Base-by-base conservation (phyloP, 2,888 invertebrate genomes). In the Melikaiella ostensackeni region DNA sequence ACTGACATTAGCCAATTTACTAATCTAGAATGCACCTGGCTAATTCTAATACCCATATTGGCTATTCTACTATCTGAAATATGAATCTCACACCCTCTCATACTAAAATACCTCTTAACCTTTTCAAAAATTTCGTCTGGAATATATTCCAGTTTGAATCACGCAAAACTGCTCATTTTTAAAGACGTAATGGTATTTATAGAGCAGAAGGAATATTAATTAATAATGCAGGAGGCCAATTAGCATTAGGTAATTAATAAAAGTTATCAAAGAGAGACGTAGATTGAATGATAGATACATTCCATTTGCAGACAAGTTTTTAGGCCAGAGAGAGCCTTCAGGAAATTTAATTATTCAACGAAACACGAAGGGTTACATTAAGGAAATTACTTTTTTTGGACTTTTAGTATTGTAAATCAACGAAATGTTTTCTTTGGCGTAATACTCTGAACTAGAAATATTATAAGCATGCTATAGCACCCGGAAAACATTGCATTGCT, bases 1-100 rank as follows among this genome's bases (percentile, higher is more conserved):
- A 80, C 77, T 77, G 80, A 79, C 77, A 79, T 80, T 80, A 79
- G 79, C 74, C 75, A 64, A 77, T 80, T 77, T 61, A 75, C 77
- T 77, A 78, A 78, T 78, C 75, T 66, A 74, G 75, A 77, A 80
- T 78, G 75, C 61, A 50, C 30, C 46, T 50, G 30, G 50, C 27
- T 70, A 46, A 21, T 27, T 27, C 66, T 70, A 27, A 70, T 70
- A 5, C n/a, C 24, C 21, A 59, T 13, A 24, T 59, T 24, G 24
- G 24, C 27, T 27, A 24, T 59, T 59, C 11, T 27, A 7, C 6
- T 59, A 24, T 27, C 27, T 59, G 27, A 59, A 59, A 59, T 21
- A 27, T 59, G 4, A 27, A 59, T 59, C 27, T 59, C 59, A 59
- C 16, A 27, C 5, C n/a, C n/a, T 59, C 24, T 27, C 27, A 24